Evolutionary conservation across 2,113 vertebrate species (phyloP).

Genomic region (Pantherophis guttatus): DNA sequence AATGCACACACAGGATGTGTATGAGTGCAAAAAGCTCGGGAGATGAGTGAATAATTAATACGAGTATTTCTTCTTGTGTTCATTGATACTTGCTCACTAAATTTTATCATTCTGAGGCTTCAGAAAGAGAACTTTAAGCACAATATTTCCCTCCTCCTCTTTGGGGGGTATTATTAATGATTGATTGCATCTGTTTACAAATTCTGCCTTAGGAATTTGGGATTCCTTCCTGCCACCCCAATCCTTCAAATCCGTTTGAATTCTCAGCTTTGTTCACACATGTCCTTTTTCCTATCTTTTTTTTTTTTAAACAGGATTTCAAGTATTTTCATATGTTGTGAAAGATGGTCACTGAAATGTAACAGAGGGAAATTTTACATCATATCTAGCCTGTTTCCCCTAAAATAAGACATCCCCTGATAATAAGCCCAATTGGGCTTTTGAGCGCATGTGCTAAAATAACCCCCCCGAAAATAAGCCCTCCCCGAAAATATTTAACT

Average conservation of each 20-base stretch:
- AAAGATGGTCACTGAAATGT: background rate
- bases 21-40: background rate
- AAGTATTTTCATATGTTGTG: background rate
- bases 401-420: too few relatives aligned
- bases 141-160: background rate
- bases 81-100: background rate
- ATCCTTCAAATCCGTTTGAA: background rate
- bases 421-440: too few relatives aligned
- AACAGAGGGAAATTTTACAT: background rate
- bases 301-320: background rate
- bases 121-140: background rate
- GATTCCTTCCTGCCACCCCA: background rate
- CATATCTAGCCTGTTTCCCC: background rate
- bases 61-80: background rate
- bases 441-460: too few relatives aligned
- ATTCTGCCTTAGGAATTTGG: background rate
- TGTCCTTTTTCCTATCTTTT: background rate
- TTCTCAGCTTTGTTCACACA: background rate
- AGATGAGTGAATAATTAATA: slow-evolving; percentile 9
- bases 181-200: background rate
- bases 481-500: too few relatives aligned
- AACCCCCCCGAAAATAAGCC: too few relatives aligned
- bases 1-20: slow-evolving; percentile 21
- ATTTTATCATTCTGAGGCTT: slow-evolving; percentile 7
- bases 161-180: background rate